phyloP scores from a whole-genome alignment of 2,888 invertebrate species.

The Leptopilina myrica region DNA sequence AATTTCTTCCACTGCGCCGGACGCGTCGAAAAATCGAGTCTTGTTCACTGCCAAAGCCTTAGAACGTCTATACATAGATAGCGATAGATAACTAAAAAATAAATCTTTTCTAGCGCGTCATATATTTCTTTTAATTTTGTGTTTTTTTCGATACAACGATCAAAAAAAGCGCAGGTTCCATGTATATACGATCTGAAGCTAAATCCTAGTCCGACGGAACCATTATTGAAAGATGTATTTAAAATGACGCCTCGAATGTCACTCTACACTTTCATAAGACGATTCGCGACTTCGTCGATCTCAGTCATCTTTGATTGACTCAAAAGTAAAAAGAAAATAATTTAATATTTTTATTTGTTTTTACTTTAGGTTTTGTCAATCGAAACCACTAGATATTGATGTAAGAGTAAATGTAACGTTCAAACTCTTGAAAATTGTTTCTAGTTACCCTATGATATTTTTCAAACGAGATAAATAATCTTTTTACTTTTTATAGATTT shows the following conservation, averaged over 20 bases:
- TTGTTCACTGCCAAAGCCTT: slow-evolving; percentile 77
- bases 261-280: slow-evolving; percentile 54
- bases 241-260: slow-evolving; percentile 57
- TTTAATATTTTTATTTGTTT: slow-evolving; percentile 40
- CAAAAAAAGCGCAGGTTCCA: slow-evolving; percentile 56
- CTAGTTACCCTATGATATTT: slow-evolving; percentile 12
- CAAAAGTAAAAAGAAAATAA: slow-evolving; percentile 42
- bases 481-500: no score
- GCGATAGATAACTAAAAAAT: slow-evolving; percentile 57
- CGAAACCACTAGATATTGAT: slow-evolving; percentile 4
- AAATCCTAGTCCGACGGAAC: slow-evolving; percentile 73
- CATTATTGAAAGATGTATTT: slow-evolving; percentile 59
- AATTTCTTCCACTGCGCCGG: slow-evolving; percentile 53
- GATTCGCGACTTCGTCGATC: slow-evolving; percentile 58
- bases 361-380: slow-evolving; percentile 35
- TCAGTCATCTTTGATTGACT: slow-evolving; percentile 48
- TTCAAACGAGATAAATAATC: slow-evolving; percentile 13
- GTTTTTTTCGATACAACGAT: slow-evolving; percentile 39
- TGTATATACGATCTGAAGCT: slow-evolving; percentile 74
- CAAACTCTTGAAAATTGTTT: slow-evolving; percentile 6
- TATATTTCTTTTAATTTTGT: slow-evolving; percentile 1
- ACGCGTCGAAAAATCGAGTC: slow-evolving; percentile 68
- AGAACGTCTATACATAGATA: slow-evolving; percentile 75
- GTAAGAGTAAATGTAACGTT: slow-evolving; percentile 13
- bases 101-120: slow-evolving; percentile 39